Evolutionary conservation across 2,113 vertebrate species (phyloP).

Genomic region (Galeopterus variegatus): DNA sequence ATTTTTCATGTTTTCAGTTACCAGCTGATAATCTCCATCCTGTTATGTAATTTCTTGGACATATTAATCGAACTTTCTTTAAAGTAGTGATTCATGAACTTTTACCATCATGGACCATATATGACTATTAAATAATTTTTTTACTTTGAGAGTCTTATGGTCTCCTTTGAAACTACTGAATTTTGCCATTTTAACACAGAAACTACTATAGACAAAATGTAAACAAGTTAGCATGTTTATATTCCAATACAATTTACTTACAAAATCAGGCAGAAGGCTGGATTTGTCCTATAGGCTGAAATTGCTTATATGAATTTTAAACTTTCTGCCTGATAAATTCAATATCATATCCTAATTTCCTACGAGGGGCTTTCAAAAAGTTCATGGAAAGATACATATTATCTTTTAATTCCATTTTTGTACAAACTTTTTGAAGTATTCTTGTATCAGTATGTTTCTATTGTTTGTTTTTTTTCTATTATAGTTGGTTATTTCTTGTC

Average conservation of each 20-base stretch:
- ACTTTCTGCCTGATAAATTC: neutral
- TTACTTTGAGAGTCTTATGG: neutral
- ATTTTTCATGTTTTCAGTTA: neutral
- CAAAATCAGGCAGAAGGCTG: neutral
- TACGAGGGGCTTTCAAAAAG: no score
- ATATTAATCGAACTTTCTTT: neutral
- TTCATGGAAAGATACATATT: no score
- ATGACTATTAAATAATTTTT: neutral
- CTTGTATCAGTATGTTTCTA: neutral
- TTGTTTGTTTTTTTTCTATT: neutral
- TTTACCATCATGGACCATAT: neutral
- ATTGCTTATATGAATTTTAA: slow-evolving; percentile 2
- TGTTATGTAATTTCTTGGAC: neutral
- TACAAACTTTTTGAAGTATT: no score
- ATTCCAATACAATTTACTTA: neutral
- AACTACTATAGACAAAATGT: neutral
- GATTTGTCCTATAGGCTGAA: neutral
- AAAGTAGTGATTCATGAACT: neutral
- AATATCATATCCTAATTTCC: neutral
- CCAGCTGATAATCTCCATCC: neutral
- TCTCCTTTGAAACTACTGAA: neutral
- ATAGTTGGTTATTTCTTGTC: neutral
- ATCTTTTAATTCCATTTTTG: no score
- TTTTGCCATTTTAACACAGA: neutral
- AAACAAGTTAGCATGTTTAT: neutral